These are phyloP conservation scores for Oreonectes daqikongensis DNA, from an alignment of 2,797 vertebrate species.

Conservation along the genomic window DNA sequence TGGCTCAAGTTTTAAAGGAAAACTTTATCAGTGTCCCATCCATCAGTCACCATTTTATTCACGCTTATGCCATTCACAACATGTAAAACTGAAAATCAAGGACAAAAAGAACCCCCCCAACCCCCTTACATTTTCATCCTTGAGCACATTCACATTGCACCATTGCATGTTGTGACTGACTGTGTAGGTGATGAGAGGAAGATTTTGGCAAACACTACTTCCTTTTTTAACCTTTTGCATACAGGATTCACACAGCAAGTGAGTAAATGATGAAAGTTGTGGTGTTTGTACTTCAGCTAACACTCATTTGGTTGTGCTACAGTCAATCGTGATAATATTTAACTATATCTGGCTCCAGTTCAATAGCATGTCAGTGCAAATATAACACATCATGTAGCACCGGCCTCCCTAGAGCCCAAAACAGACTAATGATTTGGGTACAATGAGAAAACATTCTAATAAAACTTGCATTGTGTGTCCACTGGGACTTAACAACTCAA, in stretches of 20 bases:
- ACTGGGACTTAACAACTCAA: conserved; percentile 6
- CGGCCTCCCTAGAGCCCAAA: not conserved
- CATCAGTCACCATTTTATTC: not conserved
- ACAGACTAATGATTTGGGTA: conserved; percentile 6
- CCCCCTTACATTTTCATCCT: no score
- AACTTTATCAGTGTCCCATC: no score
- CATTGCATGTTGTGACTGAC: not conserved
- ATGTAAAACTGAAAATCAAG: no score
- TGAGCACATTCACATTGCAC: no score
- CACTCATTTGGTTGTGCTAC: conserved; percentile 1
- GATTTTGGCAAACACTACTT: not conserved
- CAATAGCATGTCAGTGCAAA: not conserved
- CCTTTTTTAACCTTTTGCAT: not conserved
- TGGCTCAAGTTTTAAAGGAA: no score
- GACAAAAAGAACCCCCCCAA: no score
- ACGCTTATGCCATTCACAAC: not conserved
- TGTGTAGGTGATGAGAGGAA: not conserved
- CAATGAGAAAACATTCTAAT: conserved; percentile 1
- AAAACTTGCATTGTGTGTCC: not conserved
- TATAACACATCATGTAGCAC: not conserved
- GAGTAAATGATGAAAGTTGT: not conserved
- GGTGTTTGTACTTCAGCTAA: not conserved
- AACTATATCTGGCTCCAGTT: conserved; percentile 5
- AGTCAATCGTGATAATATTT: not conserved
- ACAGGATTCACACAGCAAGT: not conserved